Evolutionary conservation across 2,113 vertebrate species (phyloP), one percentile per base, ranked within the genome.

Genomic region (Hyperopisus bebe): DNA sequence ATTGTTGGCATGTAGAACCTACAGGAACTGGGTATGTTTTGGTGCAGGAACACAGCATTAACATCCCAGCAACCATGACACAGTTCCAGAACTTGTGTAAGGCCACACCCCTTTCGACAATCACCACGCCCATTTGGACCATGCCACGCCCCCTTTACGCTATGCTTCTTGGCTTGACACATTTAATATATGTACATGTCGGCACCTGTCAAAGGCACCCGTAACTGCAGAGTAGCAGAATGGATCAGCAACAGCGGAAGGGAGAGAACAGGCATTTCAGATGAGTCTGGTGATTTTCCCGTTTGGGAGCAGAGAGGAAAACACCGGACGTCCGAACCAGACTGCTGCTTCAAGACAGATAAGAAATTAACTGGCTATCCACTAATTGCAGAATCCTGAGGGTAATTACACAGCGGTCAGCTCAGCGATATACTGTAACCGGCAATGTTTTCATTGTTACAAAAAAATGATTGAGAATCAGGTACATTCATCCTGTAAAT

Each of bases 181-280:
- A 47, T 70, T 88, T 87, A 53, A 84, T 46, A 17, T 84, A 62
- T 50, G 88, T 6, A 70, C 74, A 77, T 88, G 66, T 77, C 17
- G 44, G 58, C 44, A 35, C n/a, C 17, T 9, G 44, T 46, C 31
- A 35, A 39, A 88, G 35, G 44, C 3, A 17, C 55, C 17, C 5
- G 5, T 66, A 62, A 47, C 46, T 42, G 46, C 39, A 31, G 62
- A n/a, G 46, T 6, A 42, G 87, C 39, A 35, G 3, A 35, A n/a
- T 50, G n/a, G 2, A 27, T 2, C 7, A 3, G 62, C 39, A n/a
- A 15, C 35, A 50, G n/a, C 48, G 27, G 44, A 27, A 88, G 50
- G 35, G 10, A 47, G 58, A 15, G n/a, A 48, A 88, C 3, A 9
- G 44, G 24, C 77, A 50, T 39, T 88, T 17, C 27, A 31, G 58